Evolutionary conservation across 2,797 vertebrate genomes (phyloP).

Genomic region (Rhincodon typus): DNA sequence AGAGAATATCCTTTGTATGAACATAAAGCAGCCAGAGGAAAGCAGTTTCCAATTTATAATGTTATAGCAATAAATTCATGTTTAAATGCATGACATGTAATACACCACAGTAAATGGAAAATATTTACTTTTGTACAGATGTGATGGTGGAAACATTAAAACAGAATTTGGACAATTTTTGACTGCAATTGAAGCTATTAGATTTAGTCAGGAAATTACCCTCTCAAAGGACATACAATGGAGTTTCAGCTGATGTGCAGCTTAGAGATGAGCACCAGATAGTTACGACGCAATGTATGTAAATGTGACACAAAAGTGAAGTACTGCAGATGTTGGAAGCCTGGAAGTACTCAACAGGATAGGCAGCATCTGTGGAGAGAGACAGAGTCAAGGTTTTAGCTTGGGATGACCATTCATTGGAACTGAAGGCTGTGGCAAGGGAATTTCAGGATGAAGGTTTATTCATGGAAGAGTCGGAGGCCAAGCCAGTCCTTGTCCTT

Average conservation of each 20-base stretch:
- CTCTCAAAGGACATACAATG: background rate
- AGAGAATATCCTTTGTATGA: background rate
- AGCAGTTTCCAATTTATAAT: slow-evolving; percentile 4
- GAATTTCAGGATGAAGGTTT: background rate
- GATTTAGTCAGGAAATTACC: background rate
- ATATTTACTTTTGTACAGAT: slow-evolving; percentile 22
- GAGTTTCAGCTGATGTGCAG: background rate
- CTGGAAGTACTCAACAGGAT: background rate
- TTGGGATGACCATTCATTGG: background rate
- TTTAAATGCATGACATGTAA: background rate
- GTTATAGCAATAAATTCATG: slow-evolving; percentile 28
- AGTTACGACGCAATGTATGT: background rate
- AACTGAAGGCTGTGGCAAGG: background rate
- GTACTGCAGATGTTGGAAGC: too few species aligned
- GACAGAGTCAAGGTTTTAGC: background rate
- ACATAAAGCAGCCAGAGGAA: background rate
- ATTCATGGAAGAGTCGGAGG: too few species aligned
- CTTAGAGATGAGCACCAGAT: background rate
- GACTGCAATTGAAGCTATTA: background rate
- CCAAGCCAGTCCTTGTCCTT: background rate
- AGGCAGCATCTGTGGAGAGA: background rate
- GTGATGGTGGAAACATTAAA: background rate
- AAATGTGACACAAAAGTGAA: background rate
- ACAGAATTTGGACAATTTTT: background rate
- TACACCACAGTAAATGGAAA: background rate